Base-by-base conservation (phyloP, 2,888 invertebrate species). In the Rhynchonema sp. region DNA sequence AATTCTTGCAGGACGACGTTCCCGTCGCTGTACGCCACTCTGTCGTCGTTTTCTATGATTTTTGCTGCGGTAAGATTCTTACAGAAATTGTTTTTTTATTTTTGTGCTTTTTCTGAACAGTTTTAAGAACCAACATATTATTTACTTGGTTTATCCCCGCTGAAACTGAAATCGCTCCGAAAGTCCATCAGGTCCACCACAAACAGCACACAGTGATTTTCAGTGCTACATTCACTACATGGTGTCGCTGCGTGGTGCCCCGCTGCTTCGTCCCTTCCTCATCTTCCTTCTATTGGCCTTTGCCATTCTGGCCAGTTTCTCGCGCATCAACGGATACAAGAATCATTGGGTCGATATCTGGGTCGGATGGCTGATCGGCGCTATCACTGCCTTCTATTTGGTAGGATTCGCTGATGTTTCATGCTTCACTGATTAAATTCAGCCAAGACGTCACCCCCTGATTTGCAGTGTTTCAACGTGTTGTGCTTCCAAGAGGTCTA, bases 221-320 rank as follows among this genome's bases (percentile, higher is more conserved):
- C 64, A 76, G 76, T 71, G 74, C 54, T 77, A 77, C 66, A 70
- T 77, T 60, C 76, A 76, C 65, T 74, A 74, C 62, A 74, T 76
- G 64, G 69, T 76, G 63, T 67, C 73, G 49, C 69, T 73, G 1
- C 72, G 75, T 29, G 73, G 74, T 27, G 74, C 75, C 29, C 71
- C 75, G 2, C 68, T 77, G 26, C 67, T 77, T 54, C 66, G 75
- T n/a, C 75, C 76, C 1, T 74, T 77, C 64, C 67, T 77, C 57
- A 69, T 74, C 1, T 20, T 25, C 54, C 26, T 25, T 27, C 54
- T 54, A 13, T 9, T 54, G 3, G 23, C 54, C 6, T 54, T 54
- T 56, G 69, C 76, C 28, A 63, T 78, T 30, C 66, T 77, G 61
- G 74, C 74, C 66, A 74, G 75, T 3, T 70, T 76, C 61, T 69